Evolutionary conservation across 2,888 invertebrate species (phyloP), one percentile per base, ranked within the genome.

Genomic region (Mythimna lalbum): DNA sequence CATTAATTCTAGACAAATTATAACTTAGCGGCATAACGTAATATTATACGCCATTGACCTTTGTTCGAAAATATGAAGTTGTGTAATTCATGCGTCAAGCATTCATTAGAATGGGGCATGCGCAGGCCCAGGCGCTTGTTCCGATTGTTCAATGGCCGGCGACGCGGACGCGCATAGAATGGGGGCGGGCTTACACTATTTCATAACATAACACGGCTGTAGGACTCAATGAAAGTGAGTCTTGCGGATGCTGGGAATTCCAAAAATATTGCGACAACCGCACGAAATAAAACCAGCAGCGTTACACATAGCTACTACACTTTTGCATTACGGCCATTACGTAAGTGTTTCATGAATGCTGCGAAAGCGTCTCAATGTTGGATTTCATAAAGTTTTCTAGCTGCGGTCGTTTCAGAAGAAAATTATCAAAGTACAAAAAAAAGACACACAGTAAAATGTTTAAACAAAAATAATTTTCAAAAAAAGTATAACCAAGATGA

Each of bases 141-240:
- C 76, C 82, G 82, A 88, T 92, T 92, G 91, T 91, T 89, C 89
- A 85, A 86, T 82, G 75, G 79, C 69, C 75, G 65, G 81, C 82
- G 86, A 83, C 83, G 81, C 90, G 88, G 90, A 90, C 91, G 89
- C 90, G 86, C 76, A 55, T 57, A 76, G 88, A 91, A 91, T 92
- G 92, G 87, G 92, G 90, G 87, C 92, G 92, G 90, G 87, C 88
- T 87, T 81, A 84, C 12, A 70, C 78, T 82, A 91, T 94, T 94
- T 93, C 93, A 90, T 93, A 94, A 94, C 88, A 79, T 81, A 77
- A 69, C 60, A 56, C 82, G 80, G 73, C 63, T 63, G 33, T 62
- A 67, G 71, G 65, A 77, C 69, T 63, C 73, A 77, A 89, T 81
- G 89, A 90, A 92, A 92, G 91, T 89, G 90, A 93, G 88, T 78